Evolutionary conservation across 1,140 invertebrate species (phyloP).

Genomic region (Drosophila erecta): DNA sequence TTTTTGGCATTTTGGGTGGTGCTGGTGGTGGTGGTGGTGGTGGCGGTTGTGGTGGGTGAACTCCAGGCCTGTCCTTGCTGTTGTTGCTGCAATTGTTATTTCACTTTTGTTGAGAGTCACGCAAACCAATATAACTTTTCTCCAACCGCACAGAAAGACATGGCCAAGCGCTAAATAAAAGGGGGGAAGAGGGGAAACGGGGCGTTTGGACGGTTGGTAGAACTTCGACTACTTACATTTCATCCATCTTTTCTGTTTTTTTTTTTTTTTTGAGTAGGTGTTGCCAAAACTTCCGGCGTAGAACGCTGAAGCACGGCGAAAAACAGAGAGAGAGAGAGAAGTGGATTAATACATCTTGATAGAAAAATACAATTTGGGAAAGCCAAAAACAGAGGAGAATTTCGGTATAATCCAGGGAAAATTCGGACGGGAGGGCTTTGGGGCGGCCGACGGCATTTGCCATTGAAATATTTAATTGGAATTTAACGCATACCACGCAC

Average conservation of each 20-base stretch:
- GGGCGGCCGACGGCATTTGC: constrained; percentile 32
- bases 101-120: constrained; percentile 81
- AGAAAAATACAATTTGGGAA: constrained; percentile 58
- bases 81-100: constrained; percentile 76
- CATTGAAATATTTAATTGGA: constrained; percentile 83
- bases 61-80: neutral
- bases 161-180: constrained; percentile 55
- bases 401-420: constrained; percentile 22
- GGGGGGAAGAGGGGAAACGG: constrained; percentile 4
- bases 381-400: constrained; percentile 45
- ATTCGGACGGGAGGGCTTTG: constrained; percentile 18
- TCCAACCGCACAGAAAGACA: constrained; percentile 77
- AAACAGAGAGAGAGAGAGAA: constrained; percentile 46
- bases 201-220: constrained; percentile 3
- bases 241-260: constrained; percentile 31
- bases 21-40: neutral
- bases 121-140: constrained; percentile 83
- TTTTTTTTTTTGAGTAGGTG: constrained; percentile 71
- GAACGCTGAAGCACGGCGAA: constrained; percentile 30
- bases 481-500: constrained; percentile 77
- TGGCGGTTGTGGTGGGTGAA: constrained; percentile 18
- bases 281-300: constrained; percentile 77
- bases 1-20: constrained; percentile 57
- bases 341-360: constrained; percentile 82
- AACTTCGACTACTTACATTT: constrained; percentile 32